These are phyloP conservation scores for Choloepus didactylus DNA, from an alignment of 2,797 vertebrate species.

Conservation along the genomic window DNA sequence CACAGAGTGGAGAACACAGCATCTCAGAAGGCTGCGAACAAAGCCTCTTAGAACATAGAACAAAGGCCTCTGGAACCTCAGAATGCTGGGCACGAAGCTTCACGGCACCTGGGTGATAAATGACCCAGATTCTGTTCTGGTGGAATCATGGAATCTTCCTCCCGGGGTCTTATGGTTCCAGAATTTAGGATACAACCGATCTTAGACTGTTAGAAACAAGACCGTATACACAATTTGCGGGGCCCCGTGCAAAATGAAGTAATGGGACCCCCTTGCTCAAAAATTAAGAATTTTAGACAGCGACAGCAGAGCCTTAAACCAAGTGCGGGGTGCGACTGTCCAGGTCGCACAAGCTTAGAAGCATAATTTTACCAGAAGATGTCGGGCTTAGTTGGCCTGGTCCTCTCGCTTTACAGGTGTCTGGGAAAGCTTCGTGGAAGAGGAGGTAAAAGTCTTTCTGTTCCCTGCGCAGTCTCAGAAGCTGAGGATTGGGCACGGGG, in stretches of 20 bases:
- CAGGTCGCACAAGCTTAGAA: background rate
- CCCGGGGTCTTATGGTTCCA: conserved; percentile 1
- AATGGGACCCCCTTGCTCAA: background rate
- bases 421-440: conserved; percentile 72
- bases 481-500: background rate
- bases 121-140: conserved; percentile 48
- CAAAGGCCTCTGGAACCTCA: conserved; percentile 68
- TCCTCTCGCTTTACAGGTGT: background rate
- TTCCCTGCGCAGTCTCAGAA: background rate
- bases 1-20: conserved; percentile 66
- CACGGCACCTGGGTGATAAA: conserved; percentile 69
- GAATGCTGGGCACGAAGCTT: background rate
- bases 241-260: background rate
- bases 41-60: conserved; percentile 77
- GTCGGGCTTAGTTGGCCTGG: background rate
- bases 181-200: background rate
- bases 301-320: background rate
- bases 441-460: background rate
- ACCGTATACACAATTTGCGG: background rate
- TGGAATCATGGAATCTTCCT: background rate
- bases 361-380: background rate
- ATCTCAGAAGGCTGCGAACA: conserved; percentile 74
- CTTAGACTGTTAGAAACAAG: conserved; percentile 14
- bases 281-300: conserved; percentile 22
- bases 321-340: background rate